phyloP scores from a whole-genome alignment of 92 coral and sea anemone genomes.

The Phenganax stokvisi region DNA sequence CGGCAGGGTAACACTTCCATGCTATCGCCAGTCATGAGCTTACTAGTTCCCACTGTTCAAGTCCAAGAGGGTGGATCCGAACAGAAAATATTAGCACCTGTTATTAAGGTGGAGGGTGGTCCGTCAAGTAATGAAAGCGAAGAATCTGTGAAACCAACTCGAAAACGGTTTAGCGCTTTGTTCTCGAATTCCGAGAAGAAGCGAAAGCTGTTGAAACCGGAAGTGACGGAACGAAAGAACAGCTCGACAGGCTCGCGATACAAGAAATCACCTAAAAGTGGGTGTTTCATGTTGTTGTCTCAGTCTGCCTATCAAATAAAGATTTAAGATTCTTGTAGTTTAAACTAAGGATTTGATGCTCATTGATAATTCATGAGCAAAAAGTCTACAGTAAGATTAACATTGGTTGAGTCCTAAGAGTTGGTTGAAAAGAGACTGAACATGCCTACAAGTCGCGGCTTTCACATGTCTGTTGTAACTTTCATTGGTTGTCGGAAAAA shows the following conservation, averaged over 20 bases:
- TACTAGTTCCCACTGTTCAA: conserved; percentile 51
- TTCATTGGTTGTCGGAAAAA: too few relatives aligned
- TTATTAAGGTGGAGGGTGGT: conserved; percentile 23
- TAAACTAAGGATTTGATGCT: too few relatives aligned
- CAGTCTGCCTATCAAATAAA: too few relatives aligned
- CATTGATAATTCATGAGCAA: too few relatives aligned
- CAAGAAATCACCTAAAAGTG: conserved; percentile 29
- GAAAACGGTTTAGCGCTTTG: conserved; percentile 32
- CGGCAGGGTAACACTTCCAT: conserved; percentile 28
- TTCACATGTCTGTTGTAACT: too few relatives aligned
- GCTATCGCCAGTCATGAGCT: conserved; percentile 33
- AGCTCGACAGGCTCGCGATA: conserved; percentile 3
- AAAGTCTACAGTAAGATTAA: too few relatives aligned
- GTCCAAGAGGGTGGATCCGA: conserved; percentile 53
- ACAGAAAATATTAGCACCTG: conserved; percentile 23
- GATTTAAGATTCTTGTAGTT: too few relatives aligned
- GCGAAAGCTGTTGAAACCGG: conserved; percentile 31
- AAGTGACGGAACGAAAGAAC: conserved; percentile 7
- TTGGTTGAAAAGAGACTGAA: too few relatives aligned
- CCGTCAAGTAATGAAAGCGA: conserved; percentile 21
- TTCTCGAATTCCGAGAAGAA: conserved; percentile 34
- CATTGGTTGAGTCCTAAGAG: too few relatives aligned
- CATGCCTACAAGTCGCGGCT: too few relatives aligned
- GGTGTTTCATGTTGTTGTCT: background rate
- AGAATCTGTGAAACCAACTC: conserved; percentile 1